Conservation (phyloP, 1,140 invertebrate genomes). For the Atopsyche davidsoni region DNA sequence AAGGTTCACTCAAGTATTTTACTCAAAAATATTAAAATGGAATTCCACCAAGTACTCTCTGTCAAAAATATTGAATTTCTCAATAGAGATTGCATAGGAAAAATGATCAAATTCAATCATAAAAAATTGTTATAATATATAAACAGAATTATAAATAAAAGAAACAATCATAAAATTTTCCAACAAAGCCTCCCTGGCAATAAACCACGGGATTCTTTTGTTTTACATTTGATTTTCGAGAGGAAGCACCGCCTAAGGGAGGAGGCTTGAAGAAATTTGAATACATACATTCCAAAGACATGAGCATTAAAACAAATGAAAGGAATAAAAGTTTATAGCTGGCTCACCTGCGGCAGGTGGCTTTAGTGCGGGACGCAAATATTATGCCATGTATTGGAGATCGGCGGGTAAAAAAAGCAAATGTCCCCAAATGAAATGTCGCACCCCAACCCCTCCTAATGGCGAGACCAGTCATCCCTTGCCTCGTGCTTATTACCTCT, state of each 20-base stretch:
- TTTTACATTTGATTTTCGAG: slow-evolving; percentile 11
- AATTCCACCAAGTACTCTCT: too few relatives aligned
- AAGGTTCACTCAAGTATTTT: too few relatives aligned
- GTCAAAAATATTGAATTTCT: too few relatives aligned
- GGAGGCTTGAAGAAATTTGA: slow-evolving; percentile 19
- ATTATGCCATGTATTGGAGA: slow-evolving; percentile 30
- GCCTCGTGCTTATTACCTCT: too few relatives aligned
- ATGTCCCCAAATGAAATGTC: slow-evolving; percentile 25
- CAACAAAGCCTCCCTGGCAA: slow-evolving; percentile 11
- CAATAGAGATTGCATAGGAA: too few relatives aligned
- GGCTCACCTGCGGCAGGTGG: slow-evolving; percentile 27
- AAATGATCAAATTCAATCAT: too few relatives aligned
- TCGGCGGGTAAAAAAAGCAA: slow-evolving; percentile 26
- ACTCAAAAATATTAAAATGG: too few relatives aligned
- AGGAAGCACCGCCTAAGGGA: too few relatives aligned
- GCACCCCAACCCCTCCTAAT: too few relatives aligned
- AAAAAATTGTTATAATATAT: too few relatives aligned
- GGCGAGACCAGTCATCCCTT: too few relatives aligned
- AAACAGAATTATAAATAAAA: too few relatives aligned
- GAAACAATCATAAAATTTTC: slow-evolving; percentile 6
- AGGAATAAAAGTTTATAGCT: slow-evolving; percentile 30
- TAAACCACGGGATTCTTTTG: slow-evolving; percentile 1
- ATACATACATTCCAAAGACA: slow-evolving; percentile 30
- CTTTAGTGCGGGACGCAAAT: slow-evolving; percentile 28
- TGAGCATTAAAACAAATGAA: slow-evolving; percentile 32